Evolutionary conservation across 2,113 vertebrate genomes (phyloP).

Genomic region (Tylochromis polylepis): DNA sequence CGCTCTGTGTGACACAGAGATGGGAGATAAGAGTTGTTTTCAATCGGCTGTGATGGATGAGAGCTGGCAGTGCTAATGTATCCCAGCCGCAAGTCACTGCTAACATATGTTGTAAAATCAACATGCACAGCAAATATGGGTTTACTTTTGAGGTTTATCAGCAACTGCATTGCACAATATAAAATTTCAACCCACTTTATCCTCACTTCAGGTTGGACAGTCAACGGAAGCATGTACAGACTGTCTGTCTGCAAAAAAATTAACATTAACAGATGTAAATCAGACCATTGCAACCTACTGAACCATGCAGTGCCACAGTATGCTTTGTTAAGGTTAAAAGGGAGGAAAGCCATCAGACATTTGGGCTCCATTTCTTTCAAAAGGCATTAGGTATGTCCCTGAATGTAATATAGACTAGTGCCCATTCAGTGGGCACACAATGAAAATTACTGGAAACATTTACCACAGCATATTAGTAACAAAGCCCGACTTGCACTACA

Average conservation of each 20-base stretch:
- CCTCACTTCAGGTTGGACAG: background rate
- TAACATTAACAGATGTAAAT: background rate
- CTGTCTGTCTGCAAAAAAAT: background rate
- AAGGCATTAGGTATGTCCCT: background rate
- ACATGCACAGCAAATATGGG: background rate
- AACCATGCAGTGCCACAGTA: background rate
- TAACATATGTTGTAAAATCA: background rate
- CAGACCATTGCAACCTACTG: background rate
- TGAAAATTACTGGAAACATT: background rate
- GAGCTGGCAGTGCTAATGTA: background rate
- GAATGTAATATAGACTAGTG: background rate
- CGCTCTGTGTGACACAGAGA: background rate
- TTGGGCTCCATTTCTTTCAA: background rate
- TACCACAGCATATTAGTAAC: background rate
- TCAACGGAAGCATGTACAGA: background rate
- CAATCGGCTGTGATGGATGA: background rate
- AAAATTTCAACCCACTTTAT: background rate
- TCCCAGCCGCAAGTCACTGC: background rate
- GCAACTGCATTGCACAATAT: background rate
- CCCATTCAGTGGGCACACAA: background rate
- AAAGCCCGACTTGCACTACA: background rate
- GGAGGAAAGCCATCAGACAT: background rate
- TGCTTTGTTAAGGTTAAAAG: constrained; percentile 13
- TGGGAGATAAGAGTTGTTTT: background rate
- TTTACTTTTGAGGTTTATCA: background rate